phyloP scores from a whole-genome alignment of 2,888 invertebrate genomes.

The Leptogaster cylindrica region DNA sequence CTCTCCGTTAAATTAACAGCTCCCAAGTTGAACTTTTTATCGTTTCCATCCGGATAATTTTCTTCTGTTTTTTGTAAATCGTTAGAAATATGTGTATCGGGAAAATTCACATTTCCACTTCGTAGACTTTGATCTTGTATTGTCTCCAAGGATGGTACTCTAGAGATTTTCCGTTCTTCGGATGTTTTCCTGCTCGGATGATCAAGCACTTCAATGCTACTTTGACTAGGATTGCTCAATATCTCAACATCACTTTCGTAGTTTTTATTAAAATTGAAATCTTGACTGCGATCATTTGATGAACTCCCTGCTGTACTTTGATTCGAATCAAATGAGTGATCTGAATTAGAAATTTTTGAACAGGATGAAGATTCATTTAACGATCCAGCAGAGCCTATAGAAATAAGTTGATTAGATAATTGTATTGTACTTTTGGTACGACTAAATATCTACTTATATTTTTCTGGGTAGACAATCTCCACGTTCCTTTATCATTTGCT shows the following conservation, averaged over 20 bases:
- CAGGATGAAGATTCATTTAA: slow-evolving; percentile 61
- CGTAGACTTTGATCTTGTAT: slow-evolving; percentile 58
- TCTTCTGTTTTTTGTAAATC: slow-evolving; percentile 6
- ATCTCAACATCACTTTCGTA: slow-evolving; percentile 74
- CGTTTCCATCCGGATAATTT: background rate
- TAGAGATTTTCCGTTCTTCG: slow-evolving; percentile 63
- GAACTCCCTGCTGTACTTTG: slow-evolving; percentile 61
- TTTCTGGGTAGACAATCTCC: slow-evolving; percentile 58
- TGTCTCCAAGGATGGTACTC: slow-evolving; percentile 62
- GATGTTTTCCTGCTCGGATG: slow-evolving; percentile 59
- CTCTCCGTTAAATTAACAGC: slow-evolving; percentile 65
- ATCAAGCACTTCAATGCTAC: slow-evolving; percentile 72
- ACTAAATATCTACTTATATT: slow-evolving; percentile 57
- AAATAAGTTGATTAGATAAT: slow-evolving; percentile 12
- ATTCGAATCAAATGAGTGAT: slow-evolving; percentile 61
- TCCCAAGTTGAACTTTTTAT: slow-evolving; percentile 18
- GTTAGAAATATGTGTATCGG: background rate
- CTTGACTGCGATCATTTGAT: slow-evolving; percentile 56
- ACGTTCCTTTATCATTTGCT: slow-evolving; percentile 52
- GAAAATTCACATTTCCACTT: no score
- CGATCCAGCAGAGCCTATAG: slow-evolving; percentile 62
- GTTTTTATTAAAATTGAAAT: slow-evolving; percentile 54
- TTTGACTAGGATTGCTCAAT: slow-evolving; percentile 74
- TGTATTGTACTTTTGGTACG: slow-evolving; percentile 49
- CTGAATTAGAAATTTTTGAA: slow-evolving; percentile 60